Percentiles rank a stretch among this genome's conserved stretches.
phyloP scores from a whole-genome alignment of 2,888 invertebrate species.

The Phalangium opilio region DNA sequence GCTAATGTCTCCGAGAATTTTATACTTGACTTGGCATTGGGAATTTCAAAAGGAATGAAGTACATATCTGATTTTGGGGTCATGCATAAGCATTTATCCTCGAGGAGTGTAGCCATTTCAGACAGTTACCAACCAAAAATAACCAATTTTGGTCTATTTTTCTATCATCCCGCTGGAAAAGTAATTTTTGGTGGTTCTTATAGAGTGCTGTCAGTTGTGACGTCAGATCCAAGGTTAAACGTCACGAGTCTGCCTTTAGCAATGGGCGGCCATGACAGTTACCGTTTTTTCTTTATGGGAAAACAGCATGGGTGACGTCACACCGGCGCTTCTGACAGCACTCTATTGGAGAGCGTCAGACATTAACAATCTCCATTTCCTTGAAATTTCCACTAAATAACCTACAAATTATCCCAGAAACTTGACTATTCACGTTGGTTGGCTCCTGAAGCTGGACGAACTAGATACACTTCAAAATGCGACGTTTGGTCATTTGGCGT shows the following conservation, averaged over 20 bases:
- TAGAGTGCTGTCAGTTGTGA: no score
- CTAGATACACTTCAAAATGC: constrained; percentile 49
- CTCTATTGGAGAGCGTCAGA: no score
- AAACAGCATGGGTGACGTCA: no score
- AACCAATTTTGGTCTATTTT: constrained; percentile 55
- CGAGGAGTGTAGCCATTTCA: constrained; percentile 51
- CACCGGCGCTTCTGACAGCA: no score
- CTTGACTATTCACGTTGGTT: constrained; percentile 64
- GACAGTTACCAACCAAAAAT: constrained; percentile 52
- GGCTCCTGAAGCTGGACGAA: constrained; percentile 55
- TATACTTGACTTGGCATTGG: constrained; percentile 46
- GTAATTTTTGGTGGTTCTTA: constrained; percentile 27
- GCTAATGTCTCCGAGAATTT: constrained; percentile 37
- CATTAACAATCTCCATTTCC: no score
- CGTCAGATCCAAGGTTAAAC: no score
- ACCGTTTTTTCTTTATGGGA: no score
- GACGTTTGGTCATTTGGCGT: constrained; percentile 74
- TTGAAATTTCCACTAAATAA: no score
- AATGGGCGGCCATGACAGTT: no score
- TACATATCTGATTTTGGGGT: constrained; percentile 43
- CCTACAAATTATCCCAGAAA: constrained; percentile 26
- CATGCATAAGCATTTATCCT: constrained; percentile 54
- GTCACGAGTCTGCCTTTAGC: no score
- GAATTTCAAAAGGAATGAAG: constrained; percentile 54
- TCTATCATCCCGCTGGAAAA: constrained; percentile 45